These are phyloP conservation scores for Nephila pilipes DNA, from an alignment of 1,140 invertebrate genomes.

Conservation along the genomic window DNA sequence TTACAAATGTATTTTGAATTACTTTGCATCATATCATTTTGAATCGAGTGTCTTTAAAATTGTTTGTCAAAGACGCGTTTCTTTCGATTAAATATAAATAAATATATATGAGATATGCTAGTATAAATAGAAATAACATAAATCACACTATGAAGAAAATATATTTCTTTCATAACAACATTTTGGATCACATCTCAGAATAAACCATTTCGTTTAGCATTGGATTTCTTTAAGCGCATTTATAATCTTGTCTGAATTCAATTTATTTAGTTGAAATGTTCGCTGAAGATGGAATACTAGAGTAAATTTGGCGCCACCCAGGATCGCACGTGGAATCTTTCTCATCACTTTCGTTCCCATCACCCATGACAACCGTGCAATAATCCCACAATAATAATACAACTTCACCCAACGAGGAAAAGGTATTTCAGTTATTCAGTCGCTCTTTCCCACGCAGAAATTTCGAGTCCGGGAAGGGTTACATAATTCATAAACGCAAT, in stretches of 20 bases:
- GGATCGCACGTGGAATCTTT: neutral
- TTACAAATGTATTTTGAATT: too few species aligned
- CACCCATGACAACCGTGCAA: neutral
- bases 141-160: too few species aligned
- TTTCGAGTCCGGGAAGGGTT: neutral
- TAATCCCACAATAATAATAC: neutral
- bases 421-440: neutral
- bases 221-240: too few species aligned
- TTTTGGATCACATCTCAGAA: too few species aligned
- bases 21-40: too few species aligned
- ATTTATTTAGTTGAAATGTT: neutral
- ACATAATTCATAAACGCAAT: conserved; percentile 5
- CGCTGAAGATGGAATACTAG: neutral
- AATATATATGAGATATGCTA: too few species aligned
- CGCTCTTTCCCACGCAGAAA: neutral
- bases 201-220: too few species aligned
- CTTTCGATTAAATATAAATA: too few species aligned
- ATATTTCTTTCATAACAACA: too few species aligned
- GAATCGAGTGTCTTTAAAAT: too few species aligned
- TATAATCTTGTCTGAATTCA: neutral
- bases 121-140: too few species aligned
- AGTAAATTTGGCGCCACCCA: neutral
- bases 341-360: neutral
- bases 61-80: too few species aligned
- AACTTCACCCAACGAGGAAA: neutral